A percentile compares a stretch with the other conserved stretches of the same genome.
Evolutionary conservation across 2,888 invertebrate species (phyloP).

Genomic region (Drosophila paucipuncta): DNA sequence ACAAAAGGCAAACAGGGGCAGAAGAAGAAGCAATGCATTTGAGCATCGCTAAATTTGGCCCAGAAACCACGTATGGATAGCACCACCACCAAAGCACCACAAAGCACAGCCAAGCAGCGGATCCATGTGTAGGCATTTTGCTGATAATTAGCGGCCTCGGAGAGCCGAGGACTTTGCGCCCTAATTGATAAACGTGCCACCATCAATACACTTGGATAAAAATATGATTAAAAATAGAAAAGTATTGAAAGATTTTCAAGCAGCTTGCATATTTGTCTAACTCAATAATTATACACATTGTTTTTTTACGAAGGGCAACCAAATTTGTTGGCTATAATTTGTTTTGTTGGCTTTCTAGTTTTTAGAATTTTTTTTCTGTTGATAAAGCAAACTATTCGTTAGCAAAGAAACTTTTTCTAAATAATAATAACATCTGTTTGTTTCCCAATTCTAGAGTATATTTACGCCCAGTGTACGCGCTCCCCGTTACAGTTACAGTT

Average conservation of each 20-base stretch:
- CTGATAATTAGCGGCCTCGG: conserved; percentile 70
- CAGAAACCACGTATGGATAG: conserved; percentile 41
- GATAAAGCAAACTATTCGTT: background rate
- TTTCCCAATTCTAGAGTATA: too few species aligned
- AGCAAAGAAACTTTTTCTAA: background rate
- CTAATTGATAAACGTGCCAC: conserved; percentile 76
- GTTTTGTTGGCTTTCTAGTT: background rate
- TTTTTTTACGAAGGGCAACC: background rate
- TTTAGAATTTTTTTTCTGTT: background rate
- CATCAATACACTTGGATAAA: conserved; percentile 8
- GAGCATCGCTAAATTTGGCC: conserved; percentile 73
- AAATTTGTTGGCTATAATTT: background rate
- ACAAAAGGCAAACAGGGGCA: conserved; percentile 12
- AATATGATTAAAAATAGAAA: background rate
- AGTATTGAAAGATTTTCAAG: background rate
- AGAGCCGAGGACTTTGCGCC: conserved; percentile 64
- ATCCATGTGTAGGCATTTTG: conserved; percentile 75
- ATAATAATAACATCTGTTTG: background rate
- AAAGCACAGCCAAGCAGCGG: conserved; percentile 14
- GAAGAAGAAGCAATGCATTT: conserved; percentile 57
- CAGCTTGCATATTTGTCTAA: background rate
- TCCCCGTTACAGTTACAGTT: conserved; percentile 25
- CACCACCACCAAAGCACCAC: conserved; percentile 4
- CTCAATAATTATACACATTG: background rate
- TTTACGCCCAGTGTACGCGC: background rate